Conservation (phyloP, 2,113 vertebrate genomes). For the Erythrolamprus reginae region DNA sequence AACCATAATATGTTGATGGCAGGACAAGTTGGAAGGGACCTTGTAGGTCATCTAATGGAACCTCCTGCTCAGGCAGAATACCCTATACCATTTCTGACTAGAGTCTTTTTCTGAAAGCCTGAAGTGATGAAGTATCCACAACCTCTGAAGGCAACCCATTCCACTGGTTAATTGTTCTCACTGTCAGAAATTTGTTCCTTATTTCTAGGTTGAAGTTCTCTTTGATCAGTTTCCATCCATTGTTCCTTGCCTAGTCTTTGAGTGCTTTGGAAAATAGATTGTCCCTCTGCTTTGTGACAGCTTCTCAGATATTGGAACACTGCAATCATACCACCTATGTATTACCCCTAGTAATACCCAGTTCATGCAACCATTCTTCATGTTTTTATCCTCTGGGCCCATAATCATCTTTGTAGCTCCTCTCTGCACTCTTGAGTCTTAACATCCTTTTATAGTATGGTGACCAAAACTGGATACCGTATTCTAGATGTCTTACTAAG, state of each 20-base stretch:
- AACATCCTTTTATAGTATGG: neutral
- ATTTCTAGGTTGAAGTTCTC: neutral
- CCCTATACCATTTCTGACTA: too few relatives aligned
- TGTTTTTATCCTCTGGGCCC: neutral
- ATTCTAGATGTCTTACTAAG: neutral
- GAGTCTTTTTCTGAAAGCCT: neutral
- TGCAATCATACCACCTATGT: neutral
- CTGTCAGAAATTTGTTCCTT: neutral
- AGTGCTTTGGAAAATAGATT: neutral
- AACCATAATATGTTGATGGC: neutral
- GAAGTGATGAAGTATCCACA: neutral
- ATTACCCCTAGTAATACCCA: too few relatives aligned
- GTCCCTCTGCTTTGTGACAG: neutral
- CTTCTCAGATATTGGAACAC: neutral
- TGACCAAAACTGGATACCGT: neutral
- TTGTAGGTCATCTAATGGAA: neutral
- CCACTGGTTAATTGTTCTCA: neutral
- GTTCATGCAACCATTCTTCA: neutral
- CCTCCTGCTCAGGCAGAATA: neutral
- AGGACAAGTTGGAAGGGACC: neutral
- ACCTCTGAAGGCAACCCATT: neutral
- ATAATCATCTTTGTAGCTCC: neutral
- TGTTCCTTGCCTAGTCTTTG: neutral
- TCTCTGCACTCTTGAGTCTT: neutral
- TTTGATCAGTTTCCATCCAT: neutral